Percentiles rank a stretch among this genome's conserved stretches.
Evolutionary conservation across 2,113 vertebrate genomes (phyloP).

Genomic region (Progne subis): DNA sequence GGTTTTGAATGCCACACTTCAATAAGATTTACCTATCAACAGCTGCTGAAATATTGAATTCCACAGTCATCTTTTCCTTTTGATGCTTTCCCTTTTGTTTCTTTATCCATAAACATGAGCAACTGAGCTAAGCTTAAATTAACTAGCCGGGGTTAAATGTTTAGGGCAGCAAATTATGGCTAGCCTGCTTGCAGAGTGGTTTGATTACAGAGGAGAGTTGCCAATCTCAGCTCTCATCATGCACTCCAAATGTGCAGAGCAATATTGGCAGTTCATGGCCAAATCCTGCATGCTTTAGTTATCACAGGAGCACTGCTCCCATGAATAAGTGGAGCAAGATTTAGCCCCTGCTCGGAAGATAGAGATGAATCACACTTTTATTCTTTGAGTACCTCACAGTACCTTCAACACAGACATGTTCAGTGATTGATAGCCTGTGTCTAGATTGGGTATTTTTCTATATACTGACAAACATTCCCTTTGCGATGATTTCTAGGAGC

Average conservation of each 20-base stretch:
- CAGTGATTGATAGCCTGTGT: slow-evolving; percentile 65
- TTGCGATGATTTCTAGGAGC: slow-evolving; percentile 7
- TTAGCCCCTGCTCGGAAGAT: slow-evolving; percentile 23
- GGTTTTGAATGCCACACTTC: slow-evolving; percentile 70
- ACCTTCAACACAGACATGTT: slow-evolving; percentile 37
- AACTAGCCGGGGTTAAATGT: slow-evolving; percentile 72
- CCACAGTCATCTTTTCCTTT: slow-evolving; percentile 75
- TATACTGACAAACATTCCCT: slow-evolving; percentile 60
- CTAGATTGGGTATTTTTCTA: slow-evolving; percentile 66
- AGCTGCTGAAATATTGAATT: slow-evolving; percentile 74
- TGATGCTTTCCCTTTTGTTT: slow-evolving; percentile 76
- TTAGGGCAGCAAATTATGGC: slow-evolving; percentile 59
- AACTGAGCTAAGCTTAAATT: slow-evolving; percentile 72
- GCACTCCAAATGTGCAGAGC: slow-evolving; percentile 46
- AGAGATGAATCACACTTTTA: slow-evolving; percentile 67
- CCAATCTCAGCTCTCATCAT: slow-evolving; percentile 59
- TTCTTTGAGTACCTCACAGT: slow-evolving; percentile 51
- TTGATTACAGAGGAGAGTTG: slow-evolving; percentile 63
- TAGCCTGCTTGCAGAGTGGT: slow-evolving; percentile 42
- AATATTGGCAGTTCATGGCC: slow-evolving; percentile 47
- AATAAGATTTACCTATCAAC: slow-evolving; percentile 68
- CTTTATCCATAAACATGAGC: slow-evolving; percentile 79
- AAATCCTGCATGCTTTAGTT: slow-evolving; percentile 37
- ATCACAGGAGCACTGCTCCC: neutral
- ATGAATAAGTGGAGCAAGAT: slow-evolving; percentile 47